Conservation (phyloP, 2,888 invertebrate genomes). For the Mesoligia furuncula region DNA sequence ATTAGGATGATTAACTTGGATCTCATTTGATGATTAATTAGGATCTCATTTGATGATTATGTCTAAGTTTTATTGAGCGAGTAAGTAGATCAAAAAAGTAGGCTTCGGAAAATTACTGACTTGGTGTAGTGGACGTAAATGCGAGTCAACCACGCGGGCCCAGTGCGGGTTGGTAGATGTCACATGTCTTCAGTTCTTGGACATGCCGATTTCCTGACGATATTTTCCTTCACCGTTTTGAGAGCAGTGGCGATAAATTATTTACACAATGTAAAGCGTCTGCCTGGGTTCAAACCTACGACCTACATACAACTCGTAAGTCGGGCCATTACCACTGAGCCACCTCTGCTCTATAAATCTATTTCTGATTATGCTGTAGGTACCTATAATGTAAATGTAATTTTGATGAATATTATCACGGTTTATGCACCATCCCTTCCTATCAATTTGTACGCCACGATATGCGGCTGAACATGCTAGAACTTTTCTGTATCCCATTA, state of each 20-base stretch:
- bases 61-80: not conserved
- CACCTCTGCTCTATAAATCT: not conserved
- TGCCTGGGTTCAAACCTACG: not conserved
- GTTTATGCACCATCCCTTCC: too few relatives aligned
- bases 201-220: not conserved
- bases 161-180: too few relatives aligned
- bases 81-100: not conserved
- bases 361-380: not conserved
- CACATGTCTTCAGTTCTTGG: too few relatives aligned
- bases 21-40: constrained; percentile 33
- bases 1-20: too few relatives aligned
- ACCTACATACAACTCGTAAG: too few relatives aligned
- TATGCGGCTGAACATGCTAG: too few relatives aligned
- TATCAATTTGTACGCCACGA: too few relatives aligned
- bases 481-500: too few relatives aligned
- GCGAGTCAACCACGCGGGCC: too few relatives aligned
- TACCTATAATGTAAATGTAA: too few relatives aligned
- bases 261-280: not conserved
- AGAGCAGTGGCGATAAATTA: not conserved
- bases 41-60: constrained; percentile 26
- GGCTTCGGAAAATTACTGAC: not conserved
- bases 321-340: too few relatives aligned
- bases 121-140: not conserved
- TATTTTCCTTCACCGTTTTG: not conserved
- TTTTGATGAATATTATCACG: too few relatives aligned